Percentiles rank a stretch among this genome's conserved stretches.
These are phyloP conservation scores for Heliconius cydno DNA, from an alignment of 2,888 invertebrate genomes.

Conservation along the genomic window DNA sequence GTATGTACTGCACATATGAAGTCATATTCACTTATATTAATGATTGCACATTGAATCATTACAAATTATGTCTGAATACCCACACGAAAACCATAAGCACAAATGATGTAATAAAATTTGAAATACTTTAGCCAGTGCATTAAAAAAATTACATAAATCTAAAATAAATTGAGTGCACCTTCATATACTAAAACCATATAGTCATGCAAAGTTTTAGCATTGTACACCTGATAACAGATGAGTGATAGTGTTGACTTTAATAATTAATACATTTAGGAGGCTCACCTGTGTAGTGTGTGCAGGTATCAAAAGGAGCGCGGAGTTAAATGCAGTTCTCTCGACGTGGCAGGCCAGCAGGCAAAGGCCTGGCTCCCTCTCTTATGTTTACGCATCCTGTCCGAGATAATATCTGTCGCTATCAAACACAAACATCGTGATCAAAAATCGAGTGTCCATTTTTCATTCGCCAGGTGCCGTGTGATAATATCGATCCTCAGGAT, in stretches of 20 bases:
- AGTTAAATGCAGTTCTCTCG: slow-evolving; percentile 68
- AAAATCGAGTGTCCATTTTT: slow-evolving; percentile 81
- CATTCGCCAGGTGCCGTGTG: slow-evolving; percentile 80
- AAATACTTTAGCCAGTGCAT: slow-evolving; percentile 5
- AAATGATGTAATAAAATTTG: slow-evolving; percentile 29
- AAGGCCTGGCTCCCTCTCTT: slow-evolving; percentile 78
- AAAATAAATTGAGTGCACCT: slow-evolving; percentile 7
- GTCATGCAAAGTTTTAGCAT: slow-evolving; percentile 23
- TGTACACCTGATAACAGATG: slow-evolving; percentile 8
- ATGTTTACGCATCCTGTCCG: slow-evolving; percentile 82
- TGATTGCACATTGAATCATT: background rate
- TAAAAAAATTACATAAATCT: background rate
- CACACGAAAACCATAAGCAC: slow-evolving; percentile 5
- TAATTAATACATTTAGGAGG: background rate
- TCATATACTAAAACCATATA: slow-evolving; percentile 19
- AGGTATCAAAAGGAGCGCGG: slow-evolving; percentile 74
- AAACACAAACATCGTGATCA: slow-evolving; percentile 74
- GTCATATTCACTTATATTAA: slow-evolving; percentile 17
- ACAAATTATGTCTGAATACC: slow-evolving; percentile 23
- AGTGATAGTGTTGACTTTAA: background rate
- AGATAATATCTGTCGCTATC: slow-evolving; percentile 72
- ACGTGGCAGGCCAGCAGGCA: slow-evolving; percentile 77
- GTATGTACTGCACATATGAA: background rate
- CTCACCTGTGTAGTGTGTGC: slow-evolving; percentile 65
- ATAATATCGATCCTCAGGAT: slow-evolving; percentile 76